Base-by-base conservation (phyloP, 2,113 vertebrate species). In the Pygoscelis antarcticus region DNA sequence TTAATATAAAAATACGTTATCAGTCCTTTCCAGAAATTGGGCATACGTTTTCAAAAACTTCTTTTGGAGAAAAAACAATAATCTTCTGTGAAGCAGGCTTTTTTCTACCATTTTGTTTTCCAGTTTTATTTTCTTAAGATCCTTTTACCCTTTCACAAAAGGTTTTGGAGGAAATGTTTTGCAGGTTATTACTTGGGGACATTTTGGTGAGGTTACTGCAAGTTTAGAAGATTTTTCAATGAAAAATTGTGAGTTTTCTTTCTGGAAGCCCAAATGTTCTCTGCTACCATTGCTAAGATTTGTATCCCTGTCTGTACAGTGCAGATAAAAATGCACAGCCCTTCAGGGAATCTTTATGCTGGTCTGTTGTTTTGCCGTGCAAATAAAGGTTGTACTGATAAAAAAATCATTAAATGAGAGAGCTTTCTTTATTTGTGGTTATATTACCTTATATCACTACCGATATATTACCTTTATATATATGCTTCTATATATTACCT, bases 11-110 rank as follows among this genome's bases (percentile, higher is more conserved):
- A 58, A 78, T 58, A 34, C n/a, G n/a, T 4, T 80, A 42, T 32
- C 5, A 4, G 7, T 65, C 3, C 14, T 65, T 47, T 54, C 12
- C 57, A 23, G 10, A 57, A n/a, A 34, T 25, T 32, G 4, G n/a
- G 16, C 22, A 46, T 69, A 38, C 4, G 9, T 88, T 62, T 40
- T 72, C 5, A 10, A 29, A 60, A 46, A 44, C 9, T 51, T 71
- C 4, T 51, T 62, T 20, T 30, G 34, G 19, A 61, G 10, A 10
- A 51, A 71, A 47, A 80, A 6, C 8, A 26, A 26, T 16, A 25
- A 34, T 60, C 1, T 62, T 83, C 21, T 49, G 27, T 52, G 8
- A 75, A 46, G 13, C 0, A 1, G 6, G 3, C 0, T 36, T 60
- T 58, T 44, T 75, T 66, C 51, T 78, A 55, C 4, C 7, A 9